Conservation (phyloP, 2,797 vertebrate genomes). For the Acestrorhynchus altus region DNA sequence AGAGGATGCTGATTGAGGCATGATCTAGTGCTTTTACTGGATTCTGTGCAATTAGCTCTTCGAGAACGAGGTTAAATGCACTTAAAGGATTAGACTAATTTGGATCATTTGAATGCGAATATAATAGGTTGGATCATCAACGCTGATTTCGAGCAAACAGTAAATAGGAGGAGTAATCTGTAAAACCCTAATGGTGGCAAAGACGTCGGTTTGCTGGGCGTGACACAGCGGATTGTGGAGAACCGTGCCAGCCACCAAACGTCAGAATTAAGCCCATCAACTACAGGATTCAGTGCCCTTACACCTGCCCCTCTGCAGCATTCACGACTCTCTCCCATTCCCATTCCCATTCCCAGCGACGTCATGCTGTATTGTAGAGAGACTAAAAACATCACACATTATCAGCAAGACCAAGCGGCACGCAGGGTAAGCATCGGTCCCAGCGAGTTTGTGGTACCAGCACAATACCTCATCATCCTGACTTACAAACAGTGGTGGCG, state of each 20-base stretch:
- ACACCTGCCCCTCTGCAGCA: slow-evolving; percentile 5
- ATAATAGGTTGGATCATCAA: neutral
- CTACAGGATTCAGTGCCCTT: neutral
- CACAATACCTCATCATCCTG: slow-evolving; percentile 41
- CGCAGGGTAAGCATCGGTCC: neutral
- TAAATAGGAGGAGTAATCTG: neutral
- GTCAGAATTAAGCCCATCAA: neutral
- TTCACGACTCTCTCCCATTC: neutral
- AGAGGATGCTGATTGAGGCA: slow-evolving; percentile 15
- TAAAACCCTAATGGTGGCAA: neutral
- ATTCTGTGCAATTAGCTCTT: slow-evolving; percentile 29
- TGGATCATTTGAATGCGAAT: slow-evolving; percentile 38
- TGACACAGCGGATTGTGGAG: neutral
- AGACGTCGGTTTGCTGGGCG: neutral
- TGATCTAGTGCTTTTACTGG: slow-evolving; percentile 20
- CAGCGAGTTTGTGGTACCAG: neutral
- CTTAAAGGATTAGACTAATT: slow-evolving; percentile 39
- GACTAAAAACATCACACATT: slow-evolving; percentile 3
- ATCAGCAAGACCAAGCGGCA: neutral
- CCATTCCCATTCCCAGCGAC: neutral
- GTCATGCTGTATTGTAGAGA: neutral
- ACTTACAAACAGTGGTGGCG: slow-evolving; percentile 3
- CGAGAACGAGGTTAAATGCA: slow-evolving; percentile 25
- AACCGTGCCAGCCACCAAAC: neutral
- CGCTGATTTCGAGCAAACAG: neutral